phyloP scores from a whole-genome alignment of 2,888 invertebrate species.

The Chrysodeixis includens region DNA sequence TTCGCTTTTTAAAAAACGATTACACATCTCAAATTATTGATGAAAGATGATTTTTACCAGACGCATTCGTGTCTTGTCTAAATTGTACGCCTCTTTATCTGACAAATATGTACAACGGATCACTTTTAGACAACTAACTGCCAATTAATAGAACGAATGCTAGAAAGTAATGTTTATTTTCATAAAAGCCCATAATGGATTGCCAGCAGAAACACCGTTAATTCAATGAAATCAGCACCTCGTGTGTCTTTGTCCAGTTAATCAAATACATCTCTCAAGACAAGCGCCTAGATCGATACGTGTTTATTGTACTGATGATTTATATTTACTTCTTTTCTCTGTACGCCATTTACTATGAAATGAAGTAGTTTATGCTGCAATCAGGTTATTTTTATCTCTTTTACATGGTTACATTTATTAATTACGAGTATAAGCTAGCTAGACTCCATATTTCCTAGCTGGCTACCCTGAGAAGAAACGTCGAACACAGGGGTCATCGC shows the following conservation, averaged over 20 bases:
- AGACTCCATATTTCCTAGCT: too few species aligned
- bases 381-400: too few species aligned
- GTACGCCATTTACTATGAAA: too few species aligned
- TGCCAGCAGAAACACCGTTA: conserved; percentile 28
- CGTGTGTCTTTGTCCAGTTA: conserved; percentile 46
- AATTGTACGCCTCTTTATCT: conserved; percentile 7
- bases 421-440: too few species aligned
- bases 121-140: conserved; percentile 7
- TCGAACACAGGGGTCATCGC: too few species aligned
- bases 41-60: background rate
- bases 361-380: too few species aligned
- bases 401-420: too few species aligned
- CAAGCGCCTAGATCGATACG: conserved; percentile 23
- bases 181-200: conserved; percentile 43
- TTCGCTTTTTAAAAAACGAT: background rate
- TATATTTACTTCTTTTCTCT: conserved; percentile 26
- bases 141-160: conserved; percentile 31
- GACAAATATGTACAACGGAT: conserved; percentile 17
- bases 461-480: too few species aligned
- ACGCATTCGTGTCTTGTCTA: background rate
- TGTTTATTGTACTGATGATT: conserved; percentile 31
- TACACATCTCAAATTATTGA: background rate
- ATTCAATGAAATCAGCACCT: conserved; percentile 32
- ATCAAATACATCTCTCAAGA: conserved; percentile 40
- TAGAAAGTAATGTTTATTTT: conserved; percentile 47